Base-by-base conservation (phyloP, 2,797 vertebrate species). In the Semotilus atromaculatus region DNA sequence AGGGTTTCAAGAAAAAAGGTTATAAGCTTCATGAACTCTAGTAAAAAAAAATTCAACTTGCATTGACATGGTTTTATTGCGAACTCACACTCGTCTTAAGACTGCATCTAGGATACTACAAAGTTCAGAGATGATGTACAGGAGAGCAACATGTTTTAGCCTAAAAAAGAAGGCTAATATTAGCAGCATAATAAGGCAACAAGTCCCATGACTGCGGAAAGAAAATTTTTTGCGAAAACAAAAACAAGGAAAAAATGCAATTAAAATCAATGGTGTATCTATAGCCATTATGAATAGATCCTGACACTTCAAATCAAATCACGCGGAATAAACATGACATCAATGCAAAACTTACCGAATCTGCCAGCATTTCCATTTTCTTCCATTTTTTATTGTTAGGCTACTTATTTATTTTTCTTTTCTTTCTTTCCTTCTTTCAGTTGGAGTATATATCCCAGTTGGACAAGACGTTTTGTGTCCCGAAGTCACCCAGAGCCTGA, bases 261-360 rank as follows among this genome's bases (percentile, higher is more conserved):
- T 18, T 18, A 8, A 64, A 64, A 64, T 64, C 29, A 31, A 14
- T 29, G 19, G 1, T 66, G 14, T 26, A 34, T 7, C 34, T 5
- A 9, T 18, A 43, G 40, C 19, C 38, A 43, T 21, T 14, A 16
- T 9, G 23, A 53, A 51, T 72, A 29, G 1, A 45, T 5, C 14
- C 10, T 53, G 43, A 38, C 64, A 75, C 48, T 60, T 60, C 62
- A n/a, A n/a, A n/a, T n/a, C n/a, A n/a, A n/a, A n/a, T 58, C 18
- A 18, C 21, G 21, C 26, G 0, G 29, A 38, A 14, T 36, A 18
- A 36, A 29, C 13, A 36, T 55, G 21, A 23, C 1, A 48, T 72
- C 62, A 55, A 5, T 16, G 13, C 7, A 68, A 34, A 31, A 26
- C 88, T 89, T 81, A 91, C 90, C 90, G 31, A 86, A 26, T 66